Evolutionary conservation across 2,888 invertebrate species (phyloP).

Genomic region (Morpho deidamia): DNA sequence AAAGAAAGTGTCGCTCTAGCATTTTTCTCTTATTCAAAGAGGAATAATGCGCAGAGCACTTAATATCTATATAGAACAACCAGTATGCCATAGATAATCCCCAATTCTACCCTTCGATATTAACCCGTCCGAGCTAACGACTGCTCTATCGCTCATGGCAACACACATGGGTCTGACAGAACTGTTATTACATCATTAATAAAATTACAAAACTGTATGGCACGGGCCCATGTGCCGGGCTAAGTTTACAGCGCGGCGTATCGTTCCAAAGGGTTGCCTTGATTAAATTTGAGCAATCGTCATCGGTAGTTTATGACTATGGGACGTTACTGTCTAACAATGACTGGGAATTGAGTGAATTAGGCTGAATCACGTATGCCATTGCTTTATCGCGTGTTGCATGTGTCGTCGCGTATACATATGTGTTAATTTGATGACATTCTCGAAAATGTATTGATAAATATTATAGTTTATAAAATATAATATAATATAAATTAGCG

Average conservation of each 20-base stretch:
- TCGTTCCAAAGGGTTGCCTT: constrained; percentile 54
- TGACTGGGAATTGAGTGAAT: constrained; percentile 67
- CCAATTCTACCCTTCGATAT: constrained; percentile 63
- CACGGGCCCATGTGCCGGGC: constrained; percentile 58
- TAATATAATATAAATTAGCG: too few species aligned
- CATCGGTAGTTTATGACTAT: constrained; percentile 45
- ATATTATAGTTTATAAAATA: too few species aligned
- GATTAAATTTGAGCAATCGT: constrained; percentile 75
- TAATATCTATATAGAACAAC: constrained; percentile 21
- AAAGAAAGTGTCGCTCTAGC: constrained; percentile 17
- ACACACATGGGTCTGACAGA: constrained; percentile 75
- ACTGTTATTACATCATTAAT: constrained; percentile 79
- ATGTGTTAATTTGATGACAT: background rate
- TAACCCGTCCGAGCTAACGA: constrained; percentile 74
- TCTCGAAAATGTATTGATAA: too few species aligned
- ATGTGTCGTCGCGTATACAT: constrained; percentile 30
- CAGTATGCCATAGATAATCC: constrained; percentile 61
- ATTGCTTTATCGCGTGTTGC: constrained; percentile 51
- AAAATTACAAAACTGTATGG: constrained; percentile 72
- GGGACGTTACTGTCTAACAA: constrained; percentile 57
- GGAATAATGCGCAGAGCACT: constrained; percentile 15
- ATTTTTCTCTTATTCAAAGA: constrained; percentile 15
- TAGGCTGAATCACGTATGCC: constrained; percentile 63
- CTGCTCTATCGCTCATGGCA: constrained; percentile 74
- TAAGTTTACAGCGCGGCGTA: constrained; percentile 59